Conservation (phyloP, 30 jellyfish, hydroid and myxozoan species). For the Hydractinia symbiolongicarpus region DNA sequence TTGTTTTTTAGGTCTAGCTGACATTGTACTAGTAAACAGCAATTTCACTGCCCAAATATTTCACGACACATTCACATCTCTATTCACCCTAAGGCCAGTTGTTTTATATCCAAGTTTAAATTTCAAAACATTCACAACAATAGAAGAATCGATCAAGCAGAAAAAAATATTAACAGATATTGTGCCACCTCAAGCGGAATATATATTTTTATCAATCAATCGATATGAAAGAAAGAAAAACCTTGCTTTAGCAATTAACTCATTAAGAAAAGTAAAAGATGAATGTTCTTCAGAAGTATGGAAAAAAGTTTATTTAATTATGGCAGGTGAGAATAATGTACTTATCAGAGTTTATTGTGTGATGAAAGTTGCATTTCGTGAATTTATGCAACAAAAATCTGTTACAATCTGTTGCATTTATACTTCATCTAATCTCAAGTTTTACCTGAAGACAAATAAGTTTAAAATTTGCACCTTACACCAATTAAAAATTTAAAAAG, state of each 20-base stretch:
- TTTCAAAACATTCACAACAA: background rate
- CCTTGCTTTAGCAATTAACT: conserved; percentile 60
- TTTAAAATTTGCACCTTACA: no score
- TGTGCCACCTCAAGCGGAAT: conserved; percentile 51
- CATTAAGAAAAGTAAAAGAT: conserved; percentile 44
- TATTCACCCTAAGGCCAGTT: conserved; percentile 31
- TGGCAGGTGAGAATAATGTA: conserved; percentile 49
- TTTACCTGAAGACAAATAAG: no score
- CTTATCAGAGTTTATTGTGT: background rate
- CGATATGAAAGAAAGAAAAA: conserved; percentile 90
- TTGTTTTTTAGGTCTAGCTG: conserved; percentile 78
- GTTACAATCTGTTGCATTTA: no score
- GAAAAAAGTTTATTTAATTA: conserved; percentile 63
- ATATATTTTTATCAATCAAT: conserved; percentile 63
- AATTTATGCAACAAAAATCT: no score
- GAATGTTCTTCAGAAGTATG: conserved; percentile 40
- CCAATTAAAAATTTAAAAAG: no score
- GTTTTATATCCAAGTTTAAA: conserved; percentile 78
- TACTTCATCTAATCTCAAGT: no score
- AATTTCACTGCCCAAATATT: conserved; percentile 71
- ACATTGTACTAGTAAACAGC: conserved; percentile 72
- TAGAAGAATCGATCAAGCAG: background rate
- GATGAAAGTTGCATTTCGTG: no score
- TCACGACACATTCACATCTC: conserved; percentile 57
- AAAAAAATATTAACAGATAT: conserved; percentile 33